Percentiles rank a stretch among this genome's conserved stretches.
Evolutionary conservation across 2,888 invertebrate genomes (phyloP).

Genomic region (Papilio demoleus): DNA sequence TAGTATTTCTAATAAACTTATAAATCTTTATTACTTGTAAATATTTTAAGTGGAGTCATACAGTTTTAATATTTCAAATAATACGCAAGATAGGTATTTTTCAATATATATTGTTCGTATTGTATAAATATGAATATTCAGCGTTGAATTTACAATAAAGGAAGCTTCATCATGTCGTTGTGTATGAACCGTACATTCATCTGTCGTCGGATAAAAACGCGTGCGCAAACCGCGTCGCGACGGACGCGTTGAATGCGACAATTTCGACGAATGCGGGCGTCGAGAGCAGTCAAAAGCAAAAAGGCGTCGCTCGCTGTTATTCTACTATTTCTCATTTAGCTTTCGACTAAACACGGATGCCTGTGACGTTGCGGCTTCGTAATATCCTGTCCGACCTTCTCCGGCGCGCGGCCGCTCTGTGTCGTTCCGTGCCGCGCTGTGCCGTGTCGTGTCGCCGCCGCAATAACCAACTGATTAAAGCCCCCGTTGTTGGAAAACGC

Average conservation of each 20-base stretch:
- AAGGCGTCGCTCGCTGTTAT: slow-evolving; percentile 50
- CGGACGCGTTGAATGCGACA: slow-evolving; percentile 29
- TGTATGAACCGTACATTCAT: slow-evolving; percentile 8
- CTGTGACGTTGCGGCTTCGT: slow-evolving; percentile 74
- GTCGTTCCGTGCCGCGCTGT: slow-evolving; percentile 47
- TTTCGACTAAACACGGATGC: slow-evolving; percentile 67
- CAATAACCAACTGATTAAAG: slow-evolving; percentile 51
- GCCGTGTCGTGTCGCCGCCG: slow-evolving; percentile 49
- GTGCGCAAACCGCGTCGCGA: slow-evolving; percentile 16
- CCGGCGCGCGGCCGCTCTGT: slow-evolving; percentile 50
- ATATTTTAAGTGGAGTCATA: neutral
- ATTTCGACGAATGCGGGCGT: slow-evolving; percentile 29
- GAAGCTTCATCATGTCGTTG: neutral
- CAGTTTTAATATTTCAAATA: no score
- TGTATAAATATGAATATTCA: neutral
- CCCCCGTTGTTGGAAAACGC: slow-evolving; percentile 42
- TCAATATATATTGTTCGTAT: neutral
- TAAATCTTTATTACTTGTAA: neutral
- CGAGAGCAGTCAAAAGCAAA: slow-evolving; percentile 36
- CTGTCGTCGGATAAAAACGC: slow-evolving; percentile 22
- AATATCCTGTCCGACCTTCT: slow-evolving; percentile 79
- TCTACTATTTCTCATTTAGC: slow-evolving; percentile 77
- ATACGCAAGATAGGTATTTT: neutral
- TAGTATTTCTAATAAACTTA: neutral
- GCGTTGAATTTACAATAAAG: neutral